Evolutionary conservation across 2,797 vertebrate species (phyloP).

Genomic region (Cossypha polioptera): DNA sequence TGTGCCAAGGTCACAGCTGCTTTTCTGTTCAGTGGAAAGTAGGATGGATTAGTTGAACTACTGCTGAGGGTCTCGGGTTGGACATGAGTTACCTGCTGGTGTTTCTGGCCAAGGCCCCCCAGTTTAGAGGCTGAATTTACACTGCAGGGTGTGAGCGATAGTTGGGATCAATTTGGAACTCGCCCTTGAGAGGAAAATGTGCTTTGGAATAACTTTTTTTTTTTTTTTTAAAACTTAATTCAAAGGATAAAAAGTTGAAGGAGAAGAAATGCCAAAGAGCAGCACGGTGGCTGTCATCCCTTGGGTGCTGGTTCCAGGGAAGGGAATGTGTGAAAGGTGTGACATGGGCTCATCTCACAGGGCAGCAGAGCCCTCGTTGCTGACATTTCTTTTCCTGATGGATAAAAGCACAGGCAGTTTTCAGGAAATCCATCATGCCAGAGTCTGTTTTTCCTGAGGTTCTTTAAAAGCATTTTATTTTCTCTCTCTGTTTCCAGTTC

Average conservation of each 20-base stretch:
- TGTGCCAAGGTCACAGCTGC: slow-evolving; percentile 34
- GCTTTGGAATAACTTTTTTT: neutral
- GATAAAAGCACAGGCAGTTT: neutral
- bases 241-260: neutral
- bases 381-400: neutral
- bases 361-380: neutral
- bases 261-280: slow-evolving; percentile 14
- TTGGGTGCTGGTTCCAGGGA: neutral
- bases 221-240: neutral
- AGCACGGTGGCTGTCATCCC: neutral
- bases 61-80: slow-evolving; percentile 32
- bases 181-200: neutral
- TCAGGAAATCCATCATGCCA: neutral
- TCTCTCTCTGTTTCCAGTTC: slow-evolving; percentile 13
- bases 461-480: slow-evolving; percentile 1
- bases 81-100: neutral
- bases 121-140: neutral
- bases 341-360: neutral
- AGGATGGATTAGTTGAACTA: neutral
- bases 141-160: neutral
- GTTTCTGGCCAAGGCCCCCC: neutral
- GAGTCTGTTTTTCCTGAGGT: neutral
- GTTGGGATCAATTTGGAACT: neutral
- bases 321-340: neutral
- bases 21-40: neutral